Evolutionary conservation across 2,888 invertebrate genomes (phyloP), one percentile per base, ranked within the genome.

Genomic region (Heteromyza rotundicornis): DNA sequence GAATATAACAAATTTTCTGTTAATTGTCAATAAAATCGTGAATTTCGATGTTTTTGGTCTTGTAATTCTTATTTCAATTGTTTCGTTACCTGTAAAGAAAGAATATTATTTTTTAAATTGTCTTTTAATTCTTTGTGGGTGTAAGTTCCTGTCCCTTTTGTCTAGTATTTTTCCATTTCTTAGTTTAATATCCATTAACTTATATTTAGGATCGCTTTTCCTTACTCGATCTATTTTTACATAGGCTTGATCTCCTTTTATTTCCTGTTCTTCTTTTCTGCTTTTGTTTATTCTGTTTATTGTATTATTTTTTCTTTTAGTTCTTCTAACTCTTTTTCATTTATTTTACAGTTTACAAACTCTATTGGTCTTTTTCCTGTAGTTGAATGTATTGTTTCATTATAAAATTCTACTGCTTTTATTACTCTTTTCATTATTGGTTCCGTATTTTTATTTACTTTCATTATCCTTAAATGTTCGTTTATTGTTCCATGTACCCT

Each of bases 201-300:
- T n/a, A 58, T 35, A n/a, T 58, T 19, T 55, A 40, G 57, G 50
- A 36, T 58, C 51, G 5, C 35, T 22, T 20, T 58, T 58, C 8
- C 40, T 35, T 35, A 58, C 35, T 58, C 36, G 35, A 24, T 51
- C 51, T 14, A 23, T 2, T 36, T 58, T 51, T 51, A 51, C 17
- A n/a, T n/a, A 40, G 3, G 14, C 14, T 40, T 40, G 14, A 40
- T 10, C 14, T 40, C 40, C 10, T n/a, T n/a, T n/a, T n/a, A 51
- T 27, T 58, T 36, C 20, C 19, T 35, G 2, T 22, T 50, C 58
- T 58, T 44, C 23, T 23, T 24, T 27, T 40, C 16, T 51, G 17
- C n/a, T 58, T 10, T 51, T 20, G 40, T 52, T 52, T 36, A 44
- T 51, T 7, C 19, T 59, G n/a, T 52, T 44, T 52, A 16, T 10